phyloP scores from a whole-genome alignment of 2,888 invertebrate genomes.

The Metallyticus violacea region DNA sequence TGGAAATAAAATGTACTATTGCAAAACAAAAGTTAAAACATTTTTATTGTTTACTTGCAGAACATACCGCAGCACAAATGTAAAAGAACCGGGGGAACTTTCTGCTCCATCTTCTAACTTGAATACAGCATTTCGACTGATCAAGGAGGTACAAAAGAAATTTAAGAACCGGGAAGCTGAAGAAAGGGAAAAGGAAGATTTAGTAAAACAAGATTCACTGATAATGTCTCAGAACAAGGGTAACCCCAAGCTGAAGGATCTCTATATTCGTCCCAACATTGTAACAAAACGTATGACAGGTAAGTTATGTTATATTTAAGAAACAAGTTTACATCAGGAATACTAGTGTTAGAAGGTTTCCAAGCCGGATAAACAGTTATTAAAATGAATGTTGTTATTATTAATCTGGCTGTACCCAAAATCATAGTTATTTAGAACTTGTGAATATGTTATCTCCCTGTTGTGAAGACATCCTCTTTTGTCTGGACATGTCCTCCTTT shows the following conservation, averaged over 20 bases:
- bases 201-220: constrained; percentile 97
- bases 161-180: constrained; percentile 98
- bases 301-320: constrained; percentile 31
- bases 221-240: constrained; percentile 93
- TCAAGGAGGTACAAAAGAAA: constrained; percentile 98
- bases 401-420: too few relatives aligned
- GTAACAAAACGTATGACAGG: constrained; percentile 93
- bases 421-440: too few relatives aligned
- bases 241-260: constrained; percentile 95
- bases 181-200: constrained; percentile 96
- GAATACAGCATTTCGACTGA: constrained; percentile 93
- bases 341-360: too few relatives aligned
- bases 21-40: too few relatives aligned
- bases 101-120: constrained; percentile 93
- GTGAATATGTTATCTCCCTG: too few relatives aligned
- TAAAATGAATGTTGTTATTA: too few relatives aligned
- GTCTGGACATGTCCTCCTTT: too few relatives aligned
- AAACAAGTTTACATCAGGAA: neutral
- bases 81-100: constrained; percentile 94
- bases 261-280: constrained; percentile 98
- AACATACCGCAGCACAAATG: constrained; percentile 95
- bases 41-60: constrained; percentile 53
- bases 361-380: too few relatives aligned
- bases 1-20: too few relatives aligned
- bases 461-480: too few relatives aligned